phyloP scores from a whole-genome alignment of 2,113 vertebrate species.

The Phasianus colchicus region DNA sequence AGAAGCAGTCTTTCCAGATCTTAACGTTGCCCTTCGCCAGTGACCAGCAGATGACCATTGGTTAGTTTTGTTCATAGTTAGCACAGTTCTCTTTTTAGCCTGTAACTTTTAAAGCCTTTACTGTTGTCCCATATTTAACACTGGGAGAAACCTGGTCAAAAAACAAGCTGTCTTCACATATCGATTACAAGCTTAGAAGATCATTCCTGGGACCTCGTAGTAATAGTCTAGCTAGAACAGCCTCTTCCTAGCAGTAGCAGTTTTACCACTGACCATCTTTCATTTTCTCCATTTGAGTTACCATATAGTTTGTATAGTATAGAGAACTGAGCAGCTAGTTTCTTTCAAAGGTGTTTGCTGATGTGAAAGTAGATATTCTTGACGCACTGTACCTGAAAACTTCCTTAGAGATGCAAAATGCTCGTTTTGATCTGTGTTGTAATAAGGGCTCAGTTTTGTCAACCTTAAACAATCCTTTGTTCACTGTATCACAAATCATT shows the following conservation, averaged over 20 bases:
- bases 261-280: background rate
- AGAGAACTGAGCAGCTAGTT: background rate
- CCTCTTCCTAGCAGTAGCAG: background rate
- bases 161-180: background rate
- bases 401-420: background rate
- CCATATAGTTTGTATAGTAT: background rate
- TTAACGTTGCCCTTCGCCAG: background rate
- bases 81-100: background rate
- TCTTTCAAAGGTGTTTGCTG: background rate
- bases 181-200: background rate
- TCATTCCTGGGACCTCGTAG: background rate
- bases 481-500: background rate
- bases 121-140: background rate
- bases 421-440: background rate
- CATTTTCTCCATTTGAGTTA: background rate
- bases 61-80: background rate
- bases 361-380: background rate
- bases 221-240: background rate
- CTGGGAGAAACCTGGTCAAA: background rate
- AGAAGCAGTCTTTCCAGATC: background rate
- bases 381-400: background rate
- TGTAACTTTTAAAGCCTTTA: background rate
- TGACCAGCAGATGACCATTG: background rate
- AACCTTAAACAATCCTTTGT: background rate
- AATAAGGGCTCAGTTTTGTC: background rate